Conservation (phyloP, 1,140 invertebrate genomes). For the Apis mellifera region Amel_HAv3.1 CM009932.2:14304501-14305000, state of each 20-base stretch:
- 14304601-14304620: too few relatives aligned
- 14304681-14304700: too few relatives aligned
- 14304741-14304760: background rate
- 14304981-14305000: background rate
- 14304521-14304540: too few relatives aligned
- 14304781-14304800: too few relatives aligned
- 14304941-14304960: background rate
- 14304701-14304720: too few relatives aligned
- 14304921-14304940: background rate
- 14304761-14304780: background rate
- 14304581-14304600: too few relatives aligned
- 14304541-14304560: too few relatives aligned
- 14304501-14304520: too few relatives aligned
- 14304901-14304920: slow-evolving; percentile 8
- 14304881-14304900: slow-evolving; percentile 1
- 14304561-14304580: too few relatives aligned
- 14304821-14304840: slow-evolving; percentile 19
- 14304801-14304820: slow-evolving; percentile 20
- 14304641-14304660: too few relatives aligned
- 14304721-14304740: background rate
- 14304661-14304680: too few relatives aligned
- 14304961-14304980: background rate
- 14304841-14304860: slow-evolving; percentile 6
- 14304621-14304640: too few relatives aligned
- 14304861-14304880: background rate